Base-by-base conservation (phyloP, 2,888 invertebrate genomes). In the Dichetophora obliterata region DNA sequence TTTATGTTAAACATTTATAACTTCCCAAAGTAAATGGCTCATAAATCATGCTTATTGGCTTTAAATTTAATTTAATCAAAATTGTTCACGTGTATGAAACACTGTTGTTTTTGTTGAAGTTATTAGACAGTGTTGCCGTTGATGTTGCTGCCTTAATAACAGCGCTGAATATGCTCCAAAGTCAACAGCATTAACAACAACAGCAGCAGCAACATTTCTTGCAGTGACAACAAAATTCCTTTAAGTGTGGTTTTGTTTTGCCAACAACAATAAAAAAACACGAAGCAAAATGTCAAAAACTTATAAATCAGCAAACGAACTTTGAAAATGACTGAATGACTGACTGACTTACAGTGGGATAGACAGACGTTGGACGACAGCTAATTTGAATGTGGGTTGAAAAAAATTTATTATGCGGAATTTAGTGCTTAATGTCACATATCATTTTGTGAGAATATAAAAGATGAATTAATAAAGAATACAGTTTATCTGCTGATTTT, bases 361-460 rank as follows among this genome's bases (percentile, higher is more conserved):
- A 19, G 19, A 2, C n/a, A 14, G 11, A 11, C 11, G 34, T 34
- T 6, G n/a, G 63, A 34, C 9, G 37, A 65, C 14, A 8, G n/a
- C n/a, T 24, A 22, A 52, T 57, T 63, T 65, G n/a, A 50, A 27
- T 63, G 73, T 74, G 73, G 73, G 73, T 22, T 31, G 8, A 57
- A 57, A 22, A 48, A 61, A 63, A 63, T 75, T 70, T 70, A 65
- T 75, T 54, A 52, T 54, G n/a, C 61, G 69, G 59, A 75, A 75
- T 77, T 75, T 54, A 75, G 66, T 66, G 71, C 71, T 77, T 77
- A 63, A 37, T 75, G 70, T 63, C 68, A 73, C 52, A 48, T 34
- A 43, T 37, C 31, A 52, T 50, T 63, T 14, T 31, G 14, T 31
- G 52, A 27, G 52, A 34, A 14, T 27, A 43, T 43, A 43, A 6